Conservation (phyloP, 2,113 vertebrate species). For the Ageneiosus marmoratus region DNA sequence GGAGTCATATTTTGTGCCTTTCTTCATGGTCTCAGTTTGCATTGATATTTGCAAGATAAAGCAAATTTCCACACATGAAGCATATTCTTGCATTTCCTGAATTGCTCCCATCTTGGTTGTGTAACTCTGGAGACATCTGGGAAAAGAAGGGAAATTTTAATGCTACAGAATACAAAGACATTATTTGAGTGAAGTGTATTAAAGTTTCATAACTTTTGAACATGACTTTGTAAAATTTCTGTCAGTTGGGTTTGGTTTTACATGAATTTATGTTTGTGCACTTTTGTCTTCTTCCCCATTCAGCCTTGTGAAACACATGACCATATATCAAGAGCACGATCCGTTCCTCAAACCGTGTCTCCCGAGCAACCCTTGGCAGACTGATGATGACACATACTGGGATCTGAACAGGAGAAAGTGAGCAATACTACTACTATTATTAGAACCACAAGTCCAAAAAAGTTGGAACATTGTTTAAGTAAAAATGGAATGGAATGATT, state of each 20-base stretch:
- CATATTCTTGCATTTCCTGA: too few species aligned
- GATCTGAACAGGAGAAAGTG: constrained; percentile 87
- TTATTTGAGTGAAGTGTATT: background rate
- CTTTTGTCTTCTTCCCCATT: constrained; percentile 4
- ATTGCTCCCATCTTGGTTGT: too few species aligned
- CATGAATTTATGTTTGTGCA: background rate
- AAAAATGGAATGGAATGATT: too few species aligned
- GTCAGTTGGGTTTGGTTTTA: background rate
- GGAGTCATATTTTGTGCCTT: too few species aligned
- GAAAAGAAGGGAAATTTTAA: background rate
- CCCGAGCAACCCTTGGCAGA: constrained; percentile 93
- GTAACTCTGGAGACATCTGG: too few species aligned
- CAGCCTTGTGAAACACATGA: constrained; percentile 88
- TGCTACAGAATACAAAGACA: background rate
- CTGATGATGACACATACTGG: constrained; percentile 88
- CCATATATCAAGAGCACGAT: constrained; percentile 87
- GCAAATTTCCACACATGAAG: too few species aligned
- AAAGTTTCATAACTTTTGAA: background rate
- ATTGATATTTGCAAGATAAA: too few species aligned
- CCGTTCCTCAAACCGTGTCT: constrained; percentile 86
- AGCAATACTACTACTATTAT: constrained; percentile 30
- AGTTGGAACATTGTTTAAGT: too few species aligned
- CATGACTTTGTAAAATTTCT: background rate
- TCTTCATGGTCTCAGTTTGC: too few species aligned
- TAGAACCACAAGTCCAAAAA: too few species aligned